Conservation (phyloP, 1,140 invertebrate genomes). For the Drosophila mauritiana region DNA sequence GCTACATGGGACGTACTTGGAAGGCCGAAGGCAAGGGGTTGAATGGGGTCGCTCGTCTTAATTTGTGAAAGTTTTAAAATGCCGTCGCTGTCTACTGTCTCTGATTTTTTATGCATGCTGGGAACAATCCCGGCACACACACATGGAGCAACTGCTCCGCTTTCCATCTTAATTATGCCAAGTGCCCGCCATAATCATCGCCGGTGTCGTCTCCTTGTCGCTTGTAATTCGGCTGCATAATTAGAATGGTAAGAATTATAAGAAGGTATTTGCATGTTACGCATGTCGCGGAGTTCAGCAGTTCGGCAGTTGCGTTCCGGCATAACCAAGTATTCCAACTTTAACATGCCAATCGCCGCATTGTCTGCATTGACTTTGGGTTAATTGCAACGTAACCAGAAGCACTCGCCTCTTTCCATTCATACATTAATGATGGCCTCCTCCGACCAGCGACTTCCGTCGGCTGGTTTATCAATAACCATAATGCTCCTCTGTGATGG, state of each 20-base stretch:
- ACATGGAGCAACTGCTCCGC: conserved; percentile 18
- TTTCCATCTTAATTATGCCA: conserved; percentile 76
- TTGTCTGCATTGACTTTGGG: conserved; percentile 31
- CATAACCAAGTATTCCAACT: conserved; percentile 1
- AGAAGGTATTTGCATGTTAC: conserved; percentile 53
- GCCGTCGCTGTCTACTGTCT: conserved; percentile 55
- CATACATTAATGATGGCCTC: conserved; percentile 34
- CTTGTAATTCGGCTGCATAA: conserved; percentile 78
- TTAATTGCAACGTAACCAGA: conserved; percentile 28
- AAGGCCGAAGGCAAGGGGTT: background rate
- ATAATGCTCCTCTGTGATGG: conserved; percentile 62
- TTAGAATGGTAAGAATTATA: conserved; percentile 75
- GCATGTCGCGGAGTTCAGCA: too few species aligned
- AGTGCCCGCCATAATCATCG: conserved; percentile 58
- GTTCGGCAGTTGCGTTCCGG: background rate
- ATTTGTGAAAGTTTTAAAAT: conserved; percentile 82
- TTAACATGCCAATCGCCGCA: conserved; percentile 7
- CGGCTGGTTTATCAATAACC: conserved; percentile 71
- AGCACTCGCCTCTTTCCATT: background rate
- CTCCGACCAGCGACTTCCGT: conserved; percentile 6
- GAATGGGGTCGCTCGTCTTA: conserved; percentile 47
- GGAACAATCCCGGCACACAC: conserved; percentile 74
- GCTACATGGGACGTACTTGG: background rate
- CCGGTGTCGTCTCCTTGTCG: conserved; percentile 36
- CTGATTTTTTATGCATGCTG: conserved; percentile 81